Conservation (phyloP, 2,797 vertebrate species). For the Onychomys arenicola region DNA sequence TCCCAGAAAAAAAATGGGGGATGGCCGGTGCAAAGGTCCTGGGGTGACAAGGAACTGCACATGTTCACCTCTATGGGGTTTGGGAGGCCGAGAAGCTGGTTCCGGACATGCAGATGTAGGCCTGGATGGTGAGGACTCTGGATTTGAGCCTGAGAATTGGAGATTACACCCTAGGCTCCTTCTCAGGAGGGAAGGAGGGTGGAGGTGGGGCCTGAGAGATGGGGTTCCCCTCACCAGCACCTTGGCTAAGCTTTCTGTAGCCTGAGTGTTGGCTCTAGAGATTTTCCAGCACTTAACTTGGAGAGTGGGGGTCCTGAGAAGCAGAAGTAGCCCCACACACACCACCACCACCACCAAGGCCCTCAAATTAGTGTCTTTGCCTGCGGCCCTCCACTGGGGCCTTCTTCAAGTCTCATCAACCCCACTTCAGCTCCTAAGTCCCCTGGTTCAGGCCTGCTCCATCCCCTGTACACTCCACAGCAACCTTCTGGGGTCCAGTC, state of each 20-base stretch:
- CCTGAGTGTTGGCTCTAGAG: not conserved
- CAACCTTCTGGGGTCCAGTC: rapidly evolving
- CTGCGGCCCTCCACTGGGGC: not conserved
- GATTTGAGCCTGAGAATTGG: not conserved
- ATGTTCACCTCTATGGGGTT: rapidly evolving
- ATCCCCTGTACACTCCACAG: not conserved
- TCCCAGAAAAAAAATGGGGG: not conserved
- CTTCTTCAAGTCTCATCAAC: not conserved
- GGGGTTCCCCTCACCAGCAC: not conserved
- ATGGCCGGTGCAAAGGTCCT: conserved; percentile 46
- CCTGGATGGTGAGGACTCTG: not conserved
- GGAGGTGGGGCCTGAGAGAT: not conserved
- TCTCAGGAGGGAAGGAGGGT: not conserved
- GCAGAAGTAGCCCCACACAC: not conserved
- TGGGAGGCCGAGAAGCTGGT: not conserved
- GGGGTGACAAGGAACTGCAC: not conserved
- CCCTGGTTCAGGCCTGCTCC: not conserved
- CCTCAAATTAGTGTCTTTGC: not conserved
- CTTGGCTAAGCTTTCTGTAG: no score
- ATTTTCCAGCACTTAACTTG: not conserved
- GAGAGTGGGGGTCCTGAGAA: not conserved
- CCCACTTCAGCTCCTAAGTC: not conserved
- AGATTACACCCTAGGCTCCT: rapidly evolving
- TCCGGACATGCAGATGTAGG: not conserved
- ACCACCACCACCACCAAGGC: no score